These are phyloP conservation scores for Drosophila borborema DNA, from an alignment of 2,888 invertebrate species.

Conservation along the genomic window DNA sequence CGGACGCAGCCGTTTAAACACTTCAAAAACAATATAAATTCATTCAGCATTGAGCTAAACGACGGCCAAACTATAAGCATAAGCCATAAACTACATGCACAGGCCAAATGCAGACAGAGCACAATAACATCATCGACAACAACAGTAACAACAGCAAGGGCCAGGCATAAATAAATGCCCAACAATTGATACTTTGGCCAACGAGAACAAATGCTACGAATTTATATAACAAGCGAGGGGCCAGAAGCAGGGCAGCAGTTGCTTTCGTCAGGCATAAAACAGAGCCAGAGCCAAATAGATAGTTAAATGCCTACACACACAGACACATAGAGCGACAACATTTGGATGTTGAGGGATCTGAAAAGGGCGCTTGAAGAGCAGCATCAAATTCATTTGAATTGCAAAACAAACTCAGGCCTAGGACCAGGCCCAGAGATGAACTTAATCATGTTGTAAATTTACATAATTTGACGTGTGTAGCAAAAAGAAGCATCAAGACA, in stretches of 20 bases:
- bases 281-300: slow-evolving; percentile 41
- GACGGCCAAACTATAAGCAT: slow-evolving; percentile 63
- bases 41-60: slow-evolving; percentile 56
- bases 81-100: slow-evolving; percentile 56
- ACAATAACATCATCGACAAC: slow-evolving; percentile 31
- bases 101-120: slow-evolving; percentile 50
- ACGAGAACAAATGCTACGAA: slow-evolving; percentile 61
- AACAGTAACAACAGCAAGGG: slow-evolving; percentile 33
- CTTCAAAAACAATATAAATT: slow-evolving; percentile 76
- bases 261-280: slow-evolving; percentile 17
- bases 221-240: slow-evolving; percentile 43
- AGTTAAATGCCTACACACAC: slow-evolving; percentile 61
- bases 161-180: slow-evolving; percentile 71
- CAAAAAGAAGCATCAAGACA: slow-evolving; percentile 33
- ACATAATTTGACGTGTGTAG: slow-evolving; percentile 72
- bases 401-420: slow-evolving; percentile 70
- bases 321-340: slow-evolving; percentile 32
- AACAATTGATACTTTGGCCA: slow-evolving; percentile 72
- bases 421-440: slow-evolving; percentile 49
- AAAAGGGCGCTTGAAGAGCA: slow-evolving; percentile 16
- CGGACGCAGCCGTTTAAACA: slow-evolving; percentile 61
- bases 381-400: slow-evolving; percentile 77
- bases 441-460: slow-evolving; percentile 81
- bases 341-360: slow-evolving; percentile 5
- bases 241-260: slow-evolving; percentile 1